phyloP scores from a whole-genome alignment of 2,797 vertebrate species.

The Fratercula arctica region DNA sequence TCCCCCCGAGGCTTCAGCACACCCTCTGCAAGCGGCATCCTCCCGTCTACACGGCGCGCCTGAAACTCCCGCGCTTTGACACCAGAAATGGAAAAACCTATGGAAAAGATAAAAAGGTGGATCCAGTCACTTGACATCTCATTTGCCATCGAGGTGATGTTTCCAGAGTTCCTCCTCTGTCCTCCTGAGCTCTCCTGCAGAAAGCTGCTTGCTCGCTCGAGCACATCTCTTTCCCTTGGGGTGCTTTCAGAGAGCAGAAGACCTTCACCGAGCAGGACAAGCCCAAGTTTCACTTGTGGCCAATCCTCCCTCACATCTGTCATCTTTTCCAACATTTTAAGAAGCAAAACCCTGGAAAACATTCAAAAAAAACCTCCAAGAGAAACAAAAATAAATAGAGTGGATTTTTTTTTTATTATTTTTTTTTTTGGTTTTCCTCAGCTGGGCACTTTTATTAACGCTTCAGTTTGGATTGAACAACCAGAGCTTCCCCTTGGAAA shows the following conservation, averaged over 20 bases:
- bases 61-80: not conserved
- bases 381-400: not conserved
- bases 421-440: not conserved
- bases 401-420: no score
- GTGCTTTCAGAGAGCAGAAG: not conserved
- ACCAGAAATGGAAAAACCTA: not conserved
- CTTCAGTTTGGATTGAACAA: not conserved
- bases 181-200: not conserved
- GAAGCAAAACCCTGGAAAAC: not conserved
- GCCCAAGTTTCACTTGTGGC: not conserved
- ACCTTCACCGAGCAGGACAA: not conserved
- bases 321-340: not conserved
- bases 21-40: not conserved
- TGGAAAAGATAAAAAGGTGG: not conserved
- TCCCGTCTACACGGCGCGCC: not conserved
- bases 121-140: not conserved
- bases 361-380: not conserved
- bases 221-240: not conserved
- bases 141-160: not conserved
- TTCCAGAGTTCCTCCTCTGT: not conserved
- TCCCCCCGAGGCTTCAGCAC: not conserved
- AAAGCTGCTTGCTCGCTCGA: not conserved
- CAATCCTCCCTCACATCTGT: not conserved
- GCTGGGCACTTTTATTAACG: not conserved
- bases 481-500: not conserved